Base-by-base conservation (phyloP, 2,797 vertebrate genomes). In the Scolopax rusticola region DNA sequence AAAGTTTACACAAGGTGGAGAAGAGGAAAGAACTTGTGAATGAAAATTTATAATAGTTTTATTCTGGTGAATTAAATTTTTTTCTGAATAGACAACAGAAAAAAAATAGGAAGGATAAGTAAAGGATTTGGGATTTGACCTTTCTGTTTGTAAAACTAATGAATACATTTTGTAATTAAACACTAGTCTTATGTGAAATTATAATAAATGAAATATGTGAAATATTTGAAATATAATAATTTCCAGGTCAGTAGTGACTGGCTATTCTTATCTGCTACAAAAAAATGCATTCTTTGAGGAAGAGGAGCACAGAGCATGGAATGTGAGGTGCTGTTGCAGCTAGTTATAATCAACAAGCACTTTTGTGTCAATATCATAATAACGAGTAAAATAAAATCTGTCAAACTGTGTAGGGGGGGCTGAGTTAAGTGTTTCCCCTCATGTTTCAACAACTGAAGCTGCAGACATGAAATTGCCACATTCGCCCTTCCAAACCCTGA, bases 371-470 rank as follows among this genome's bases (percentile, higher is more conserved):
- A 5, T 54, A 24, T 50, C 86, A 4, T 56, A 30, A 48, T 30
- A n/a, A 43, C 47, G 15, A 89, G 20, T 36, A 79, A 78, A 75
- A 74, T 82, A 89, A 83, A 93, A 30, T 12, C 14, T 79, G 82
- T 30, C 4, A 73, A 81, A 54, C 20, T 43, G 4, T 59, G 6
- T 41, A 15, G 15, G 7, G 12, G 17, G 17, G 6, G 3, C 6
- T 30, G 8, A 13, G 15, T 9, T 74, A 2, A 32, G n/a, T 23
- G 11, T 70, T 84, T 82, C 9, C 23, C 9, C 18, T 74, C 8
- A 2, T 8, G 2, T 68, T 90, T 85, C 36, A 65, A 33, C 53
- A 93, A 40, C 50, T 73, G 54, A 83, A 77, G 18, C 32, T 56
- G n/a, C 85, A 57, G 56, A 61, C 4, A 13, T 41, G 15, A 64